These are phyloP conservation scores for Coracopsis vasa DNA, from an alignment of 2,113 vertebrate species.

Conservation along the genomic window DNA sequence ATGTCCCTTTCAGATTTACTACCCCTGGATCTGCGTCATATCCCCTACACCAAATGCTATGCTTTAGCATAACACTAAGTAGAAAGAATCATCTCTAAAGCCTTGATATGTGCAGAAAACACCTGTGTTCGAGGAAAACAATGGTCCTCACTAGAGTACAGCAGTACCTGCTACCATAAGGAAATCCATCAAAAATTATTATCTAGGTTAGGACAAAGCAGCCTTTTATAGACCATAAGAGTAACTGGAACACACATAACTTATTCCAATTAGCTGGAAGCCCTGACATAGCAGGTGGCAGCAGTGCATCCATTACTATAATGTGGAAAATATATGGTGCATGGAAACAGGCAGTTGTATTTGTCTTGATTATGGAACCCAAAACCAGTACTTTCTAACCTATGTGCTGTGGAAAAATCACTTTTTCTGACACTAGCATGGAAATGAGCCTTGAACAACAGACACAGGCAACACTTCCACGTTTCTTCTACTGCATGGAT, in stretches of 20 bases:
- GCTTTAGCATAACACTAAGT: background rate
- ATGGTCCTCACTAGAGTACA: background rate
- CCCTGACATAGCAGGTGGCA: slow-evolving; percentile 62
- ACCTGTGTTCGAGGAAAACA: slow-evolving; percentile 35
- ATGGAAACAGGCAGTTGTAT: slow-evolving; percentile 45
- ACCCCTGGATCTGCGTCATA: background rate
- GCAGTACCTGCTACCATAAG: slow-evolving; percentile 7
- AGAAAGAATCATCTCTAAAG: background rate
- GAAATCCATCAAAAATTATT: slow-evolving; percentile 61
- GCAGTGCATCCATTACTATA: slow-evolving; percentile 36
- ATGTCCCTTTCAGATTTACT: background rate
- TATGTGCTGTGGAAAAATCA: slow-evolving; percentile 13
- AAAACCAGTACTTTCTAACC: slow-evolving; percentile 18
- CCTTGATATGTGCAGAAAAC: background rate
- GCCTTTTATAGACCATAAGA: slow-evolving; percentile 45
- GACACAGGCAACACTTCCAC: background rate
- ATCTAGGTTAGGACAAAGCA: slow-evolving; percentile 57
- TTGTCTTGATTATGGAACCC: slow-evolving; percentile 52
- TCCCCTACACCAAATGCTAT: background rate
- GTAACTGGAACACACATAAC: slow-evolving; percentile 61
- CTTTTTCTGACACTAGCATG: background rate
- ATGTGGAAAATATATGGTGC: slow-evolving; percentile 40
- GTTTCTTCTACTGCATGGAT: slow-evolving; percentile 5
- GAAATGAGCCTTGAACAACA: background rate
- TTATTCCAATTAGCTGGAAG: slow-evolving; percentile 71